These are phyloP conservation scores for Nanorana parkeri DNA, from an alignment of 2,113 vertebrate species.

Conservation along the genomic window DNA sequence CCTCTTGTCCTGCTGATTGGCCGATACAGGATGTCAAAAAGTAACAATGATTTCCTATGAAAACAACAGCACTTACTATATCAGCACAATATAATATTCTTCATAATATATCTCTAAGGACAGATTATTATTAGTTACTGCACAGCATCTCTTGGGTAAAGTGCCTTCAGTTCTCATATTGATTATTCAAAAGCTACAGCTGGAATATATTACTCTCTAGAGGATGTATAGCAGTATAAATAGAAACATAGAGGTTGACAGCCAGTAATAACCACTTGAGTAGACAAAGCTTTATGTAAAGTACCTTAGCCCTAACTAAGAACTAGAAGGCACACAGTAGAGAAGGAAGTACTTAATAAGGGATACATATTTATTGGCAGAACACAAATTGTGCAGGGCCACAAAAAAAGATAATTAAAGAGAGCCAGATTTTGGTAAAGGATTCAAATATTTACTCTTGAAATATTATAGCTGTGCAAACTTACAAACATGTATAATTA, in stretches of 20 bases:
- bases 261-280: constrained; percentile 26
- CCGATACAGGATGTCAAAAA: neutral
- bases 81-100: constrained; percentile 11
- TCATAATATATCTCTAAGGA: constrained; percentile 32
- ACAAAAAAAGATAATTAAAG: neutral
- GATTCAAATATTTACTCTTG: too few species aligned
- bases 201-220: constrained; percentile 29
- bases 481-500: too few species aligned
- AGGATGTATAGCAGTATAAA: constrained; percentile 25
- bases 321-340: neutral
- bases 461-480: too few species aligned
- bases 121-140: constrained; percentile 40
- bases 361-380: neutral
- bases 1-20: too few species aligned
- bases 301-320: neutral
- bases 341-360: neutral
- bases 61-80: constrained; percentile 16
- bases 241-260: constrained; percentile 34
- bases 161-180: constrained; percentile 34
- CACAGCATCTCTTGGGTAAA: constrained; percentile 33
- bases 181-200: constrained; percentile 44
- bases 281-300: constrained; percentile 22
- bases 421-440: too few species aligned
- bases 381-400: neutral
- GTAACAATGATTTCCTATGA: neutral